Base-by-base conservation (phyloP, 2,888 invertebrate species). In the Blera fallax region DNA sequence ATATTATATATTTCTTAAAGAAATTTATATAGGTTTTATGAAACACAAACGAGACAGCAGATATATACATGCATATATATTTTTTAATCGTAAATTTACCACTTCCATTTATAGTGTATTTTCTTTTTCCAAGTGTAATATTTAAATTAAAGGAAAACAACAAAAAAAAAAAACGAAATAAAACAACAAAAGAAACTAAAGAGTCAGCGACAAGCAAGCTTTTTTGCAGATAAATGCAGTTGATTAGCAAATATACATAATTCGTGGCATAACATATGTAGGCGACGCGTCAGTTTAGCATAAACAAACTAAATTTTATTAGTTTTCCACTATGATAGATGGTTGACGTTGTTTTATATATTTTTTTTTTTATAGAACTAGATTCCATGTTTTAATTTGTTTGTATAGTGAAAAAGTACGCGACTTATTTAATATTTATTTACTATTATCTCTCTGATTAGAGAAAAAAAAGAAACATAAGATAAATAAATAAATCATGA, bases 1-100 rank as follows among this genome's bases (percentile, higher is more conserved):
- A 85, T 80, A 85, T 76, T 77, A 81, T 87, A 87, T 87, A 87
- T 87, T 87, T 87, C 87, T 87, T 87, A 87, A 87, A 87, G 87
- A 87, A 87, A 87, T 87, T 87, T 81, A 82, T 81, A 87, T 87
- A 87, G 85, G 85, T 85, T 85, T 80, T 80, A 80, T 80, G 58
- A 81, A 85, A 85, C 80, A 80, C 72, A 85, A 80, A 80, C 69
- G 74, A 72, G 72, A 85, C 85, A 79, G 79, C 79, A 80, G 70
- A 85, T 80, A 83, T 54, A 79, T 64, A 85, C 70, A 80, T 70
- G 79, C 64, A 80, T 80, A 79, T 76, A 83, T 76, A 74, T 84
- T 74, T 74, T 84, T 76, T 81, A 85, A 85, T 72, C 80, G 65
- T 65, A 80, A 80, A 85, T 77, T 80, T 85, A 76, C 65, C 80